Evolutionary conservation across 2,888 invertebrate species (phyloP), one percentile per base, ranked within the genome.

Genomic region (Chaetoderma sp.): DNA sequence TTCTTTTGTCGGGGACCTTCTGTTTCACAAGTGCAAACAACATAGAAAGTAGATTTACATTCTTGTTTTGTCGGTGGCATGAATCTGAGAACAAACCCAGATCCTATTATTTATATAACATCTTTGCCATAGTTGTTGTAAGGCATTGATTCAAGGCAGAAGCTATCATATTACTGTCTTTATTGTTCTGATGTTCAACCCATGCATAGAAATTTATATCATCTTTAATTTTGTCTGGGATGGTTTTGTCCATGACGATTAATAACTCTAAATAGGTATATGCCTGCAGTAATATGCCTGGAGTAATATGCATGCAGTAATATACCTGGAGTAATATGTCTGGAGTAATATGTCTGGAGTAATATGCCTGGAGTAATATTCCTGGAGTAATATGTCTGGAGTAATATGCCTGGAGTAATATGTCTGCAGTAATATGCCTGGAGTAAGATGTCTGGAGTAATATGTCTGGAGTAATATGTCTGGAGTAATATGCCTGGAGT

Each of bases 261-360:
- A 16, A 30, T 27, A 5, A 58, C 30, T 16, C 58, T 47, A 27
- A 58, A 58, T 3, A 45, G n/a, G 27, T 58, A 58, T 8, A 58
- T 58, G 58, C 4, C 58, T 3, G 8, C 45, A 58, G 47, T 58
- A 58, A 23, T 44, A 58, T 4, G n/a, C n/a, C n/a, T n/a, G n/a
- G n/a, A n/a, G n/a, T n/a, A n/a, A n/a, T n/a, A n/a, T n/a, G n/a
- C n/a, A n/a, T n/a, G n/a, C n/a, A n/a, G n/a, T n/a, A n/a, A n/a
- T n/a, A n/a, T n/a, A n/a, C n/a, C n/a, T n/a, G n/a, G n/a, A n/a
- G n/a, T n/a, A n/a, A n/a, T n/a, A n/a, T n/a, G n/a, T n/a, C n/a
- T n/a, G n/a, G n/a, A n/a, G n/a, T n/a, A n/a, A n/a, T n/a, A n/a
- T n/a, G n/a, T n/a, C n/a, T n/a, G n/a, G n/a, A n/a, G n/a, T n/a